Percentiles rank a stretch among this genome's conserved stretches.
phyloP scores from a whole-genome alignment of 2,797 vertebrate genomes.

The Apogon hyalosoma region DNA sequence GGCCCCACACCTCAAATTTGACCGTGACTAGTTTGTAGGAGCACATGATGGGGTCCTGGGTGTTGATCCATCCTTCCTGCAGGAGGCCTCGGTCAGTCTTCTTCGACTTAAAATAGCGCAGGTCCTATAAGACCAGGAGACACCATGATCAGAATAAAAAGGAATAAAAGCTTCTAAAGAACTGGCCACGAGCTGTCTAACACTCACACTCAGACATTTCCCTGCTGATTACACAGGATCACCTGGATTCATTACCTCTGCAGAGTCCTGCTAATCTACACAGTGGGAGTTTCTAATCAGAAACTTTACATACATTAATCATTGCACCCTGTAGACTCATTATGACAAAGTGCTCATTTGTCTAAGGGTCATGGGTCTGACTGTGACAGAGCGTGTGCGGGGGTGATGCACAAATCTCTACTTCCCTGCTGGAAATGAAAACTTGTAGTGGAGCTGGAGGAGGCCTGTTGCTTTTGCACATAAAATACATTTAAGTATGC shows the following conservation, averaged over 20 bases:
- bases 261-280: slow-evolving; percentile 20
- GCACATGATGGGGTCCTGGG: slow-evolving; percentile 96
- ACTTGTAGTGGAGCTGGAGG: slow-evolving; percentile 26
- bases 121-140: slow-evolving; percentile 83
- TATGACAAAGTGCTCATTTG: slow-evolving; percentile 50
- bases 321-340: slow-evolving; percentile 57
- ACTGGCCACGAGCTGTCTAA: too few species aligned
- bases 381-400: slow-evolving; percentile 35
- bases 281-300: slow-evolving; percentile 31
- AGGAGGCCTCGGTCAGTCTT: slow-evolving; percentile 94
- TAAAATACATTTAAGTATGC: slow-evolving; percentile 11
- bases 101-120: slow-evolving; percentile 94
- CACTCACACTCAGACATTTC: background rate
- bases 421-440: slow-evolving; percentile 22
- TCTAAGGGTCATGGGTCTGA: slow-evolving; percentile 39
- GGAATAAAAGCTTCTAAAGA: background rate
- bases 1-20: slow-evolving; percentile 99
- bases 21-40: slow-evolving; percentile 98
- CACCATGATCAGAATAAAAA: background rate
- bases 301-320: slow-evolving; percentile 54
- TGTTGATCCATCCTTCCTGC: slow-evolving; percentile 96
- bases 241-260: slow-evolving; percentile 37
- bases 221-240: slow-evolving; percentile 18
- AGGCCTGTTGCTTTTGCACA: slow-evolving; percentile 11
- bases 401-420: slow-evolving; percentile 17